Conservation (phyloP, 2,888 invertebrate genomes). For the Tetramorium bicarinatum region DNA sequence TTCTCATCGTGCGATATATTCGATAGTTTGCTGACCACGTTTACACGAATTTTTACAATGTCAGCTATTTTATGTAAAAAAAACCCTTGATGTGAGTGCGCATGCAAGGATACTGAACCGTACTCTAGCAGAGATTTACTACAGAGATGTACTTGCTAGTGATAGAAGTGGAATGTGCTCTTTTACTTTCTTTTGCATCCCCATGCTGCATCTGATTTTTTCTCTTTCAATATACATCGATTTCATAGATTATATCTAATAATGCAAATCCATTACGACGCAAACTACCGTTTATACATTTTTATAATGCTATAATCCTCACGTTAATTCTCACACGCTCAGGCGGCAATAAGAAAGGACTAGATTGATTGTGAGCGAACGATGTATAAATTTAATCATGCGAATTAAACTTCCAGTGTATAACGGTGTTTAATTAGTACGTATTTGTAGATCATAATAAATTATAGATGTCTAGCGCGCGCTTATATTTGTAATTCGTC, state of each 20-base stretch:
- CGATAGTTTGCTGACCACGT: conserved; percentile 22
- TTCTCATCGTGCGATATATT: background rate
- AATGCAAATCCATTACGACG: background rate
- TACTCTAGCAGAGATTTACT: conserved; percentile 10
- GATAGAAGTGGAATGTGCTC: background rate
- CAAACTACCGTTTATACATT: conserved; percentile 43
- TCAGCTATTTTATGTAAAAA: conserved; percentile 19
- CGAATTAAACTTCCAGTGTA: conserved; percentile 27
- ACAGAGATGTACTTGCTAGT: background rate
- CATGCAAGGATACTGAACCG: background rate
- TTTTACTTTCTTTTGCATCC: conserved; percentile 33
- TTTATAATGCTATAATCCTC: conserved; percentile 38
- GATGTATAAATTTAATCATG: conserved; percentile 44
- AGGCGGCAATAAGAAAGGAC: background rate
- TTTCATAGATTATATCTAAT: conserved; percentile 30
- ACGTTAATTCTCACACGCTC: background rate
- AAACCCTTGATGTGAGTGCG: background rate
- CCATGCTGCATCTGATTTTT: conserved; percentile 22
- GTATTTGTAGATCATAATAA: conserved; percentile 53
- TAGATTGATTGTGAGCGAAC: conserved; percentile 36
- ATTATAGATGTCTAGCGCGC: conserved; percentile 71
- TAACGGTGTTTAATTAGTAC: conserved; percentile 19
- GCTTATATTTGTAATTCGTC: conserved; percentile 73
- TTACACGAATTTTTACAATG: conserved; percentile 36
- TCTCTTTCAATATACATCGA: background rate